These are phyloP conservation scores for Gavia stellata DNA, from an alignment of 2,113 vertebrate species.

Conservation along the genomic window DNA sequence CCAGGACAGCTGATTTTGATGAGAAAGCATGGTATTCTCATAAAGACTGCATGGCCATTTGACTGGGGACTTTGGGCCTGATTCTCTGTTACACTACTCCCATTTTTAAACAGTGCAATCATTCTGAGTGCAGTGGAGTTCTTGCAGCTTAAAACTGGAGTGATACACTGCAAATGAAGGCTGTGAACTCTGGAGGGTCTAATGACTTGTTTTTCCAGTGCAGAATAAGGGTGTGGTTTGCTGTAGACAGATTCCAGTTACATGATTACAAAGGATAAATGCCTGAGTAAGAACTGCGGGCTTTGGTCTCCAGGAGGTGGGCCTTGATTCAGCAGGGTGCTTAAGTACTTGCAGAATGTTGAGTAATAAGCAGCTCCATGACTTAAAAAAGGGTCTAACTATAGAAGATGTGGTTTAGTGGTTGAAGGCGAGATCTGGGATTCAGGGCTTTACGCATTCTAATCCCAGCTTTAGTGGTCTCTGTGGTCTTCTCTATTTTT, in stretches of 20 bases:
- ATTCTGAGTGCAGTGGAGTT: not conserved
- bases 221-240: not conserved
- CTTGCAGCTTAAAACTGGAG: not conserved
- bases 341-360: conserved; percentile 31
- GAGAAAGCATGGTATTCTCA: not conserved
- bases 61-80: not conserved
- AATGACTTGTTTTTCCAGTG: not conserved
- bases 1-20: not conserved
- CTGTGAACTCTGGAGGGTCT: not conserved
- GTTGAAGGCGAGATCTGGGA: conserved; percentile 37
- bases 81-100: not conserved
- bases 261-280: not conserved
- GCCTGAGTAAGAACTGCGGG: not conserved
- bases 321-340: conserved; percentile 20
- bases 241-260: not conserved
- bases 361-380: conserved; percentile 16
- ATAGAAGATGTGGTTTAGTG: conserved; percentile 60
- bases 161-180: not conserved
- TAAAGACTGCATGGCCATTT: not conserved
- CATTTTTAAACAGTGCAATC: not conserved
- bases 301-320: not conserved
- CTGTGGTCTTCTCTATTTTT: conserved; percentile 57
- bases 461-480: conserved; percentile 53
- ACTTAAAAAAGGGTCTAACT: conserved; percentile 19
- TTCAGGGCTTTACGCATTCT: not conserved